Evolutionary conservation across 2,888 invertebrate species (phyloP).

Genomic region (Eristalis pertinax): DNA sequence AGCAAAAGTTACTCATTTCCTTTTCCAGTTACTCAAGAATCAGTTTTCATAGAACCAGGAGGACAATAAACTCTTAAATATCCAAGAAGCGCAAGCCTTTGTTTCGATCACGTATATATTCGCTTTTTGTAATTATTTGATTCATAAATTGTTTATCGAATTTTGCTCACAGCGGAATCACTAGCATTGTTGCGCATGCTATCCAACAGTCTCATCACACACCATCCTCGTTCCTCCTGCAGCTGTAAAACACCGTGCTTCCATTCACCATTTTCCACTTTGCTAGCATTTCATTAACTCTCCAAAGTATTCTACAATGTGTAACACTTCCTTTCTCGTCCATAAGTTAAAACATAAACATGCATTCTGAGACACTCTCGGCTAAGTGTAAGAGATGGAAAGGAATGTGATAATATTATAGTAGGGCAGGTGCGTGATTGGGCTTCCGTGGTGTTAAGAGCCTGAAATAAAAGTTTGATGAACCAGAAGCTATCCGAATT

Average conservation of each 20-base stretch:
- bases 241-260: constrained; percentile 19
- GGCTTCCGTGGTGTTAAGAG: constrained; percentile 46
- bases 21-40: constrained; percentile 9
- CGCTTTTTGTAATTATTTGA: not conserved
- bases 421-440: constrained; percentile 50
- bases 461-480: constrained; percentile 56
- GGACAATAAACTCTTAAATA: constrained; percentile 45
- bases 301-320: constrained; percentile 42
- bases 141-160: constrained; percentile 42
- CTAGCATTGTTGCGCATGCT: constrained; percentile 7
- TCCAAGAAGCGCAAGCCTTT: not conserved
- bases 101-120: not conserved
- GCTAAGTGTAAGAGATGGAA: not conserved
- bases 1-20: constrained; percentile 23
- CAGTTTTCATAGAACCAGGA: constrained; percentile 27
- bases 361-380: constrained; percentile 37
- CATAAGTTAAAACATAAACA: constrained; percentile 46
- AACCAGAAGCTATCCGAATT: constrained; percentile 37
- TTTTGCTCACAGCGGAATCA: not conserved
- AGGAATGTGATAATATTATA: constrained; percentile 42
- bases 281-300: constrained; percentile 55
- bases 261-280: constrained; percentile 36
- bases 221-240: constrained; percentile 8
- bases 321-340: constrained; percentile 37
- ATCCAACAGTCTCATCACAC: constrained; percentile 18